phyloP scores from a whole-genome alignment of 1,140 invertebrate species.

The Gryon sp. region DNA sequence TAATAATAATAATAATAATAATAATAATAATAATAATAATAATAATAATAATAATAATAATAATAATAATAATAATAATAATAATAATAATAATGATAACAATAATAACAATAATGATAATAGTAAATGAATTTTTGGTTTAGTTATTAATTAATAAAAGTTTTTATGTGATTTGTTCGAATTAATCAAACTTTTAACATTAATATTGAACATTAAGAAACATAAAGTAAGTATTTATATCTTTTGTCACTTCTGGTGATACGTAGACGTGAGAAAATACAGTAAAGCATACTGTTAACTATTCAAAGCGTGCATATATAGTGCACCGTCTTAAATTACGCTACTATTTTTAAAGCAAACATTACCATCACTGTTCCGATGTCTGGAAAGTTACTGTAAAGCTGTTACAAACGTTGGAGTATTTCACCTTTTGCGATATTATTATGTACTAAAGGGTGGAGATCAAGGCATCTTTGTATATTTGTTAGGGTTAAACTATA shows the following conservation, averaged over 20 bases:
- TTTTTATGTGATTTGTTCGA: too few species aligned
- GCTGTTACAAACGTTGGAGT: slow-evolving; percentile 35
- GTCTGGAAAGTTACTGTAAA: slow-evolving; percentile 42
- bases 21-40: too few species aligned
- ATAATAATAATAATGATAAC: too few species aligned
- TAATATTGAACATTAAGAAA: too few species aligned
- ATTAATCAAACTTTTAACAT: too few species aligned
- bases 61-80: too few species aligned
- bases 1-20: too few species aligned
- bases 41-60: too few species aligned
- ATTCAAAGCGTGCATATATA: slow-evolving; percentile 35
- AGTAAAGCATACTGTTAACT: slow-evolving; percentile 13
- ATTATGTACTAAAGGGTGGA: slow-evolving; percentile 40
- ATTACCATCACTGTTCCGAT: slow-evolving; percentile 46
- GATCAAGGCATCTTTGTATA: slow-evolving; percentile 59
- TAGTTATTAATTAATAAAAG: too few species aligned
- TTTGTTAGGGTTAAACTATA: slow-evolving; percentile 28
- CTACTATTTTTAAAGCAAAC: slow-evolving; percentile 44
- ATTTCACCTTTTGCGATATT: slow-evolving; percentile 41
- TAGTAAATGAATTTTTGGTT: too few species aligned
- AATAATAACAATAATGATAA: too few species aligned
- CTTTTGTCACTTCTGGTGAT: slow-evolving; percentile 27
- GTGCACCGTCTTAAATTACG: not conserved
- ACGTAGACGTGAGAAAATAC: slow-evolving; percentile 48
- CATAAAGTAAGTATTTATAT: slow-evolving; percentile 4